Evolutionary conservation across 2,888 invertebrate species (phyloP).

Genomic region (Galeruca laticollis): DNA sequence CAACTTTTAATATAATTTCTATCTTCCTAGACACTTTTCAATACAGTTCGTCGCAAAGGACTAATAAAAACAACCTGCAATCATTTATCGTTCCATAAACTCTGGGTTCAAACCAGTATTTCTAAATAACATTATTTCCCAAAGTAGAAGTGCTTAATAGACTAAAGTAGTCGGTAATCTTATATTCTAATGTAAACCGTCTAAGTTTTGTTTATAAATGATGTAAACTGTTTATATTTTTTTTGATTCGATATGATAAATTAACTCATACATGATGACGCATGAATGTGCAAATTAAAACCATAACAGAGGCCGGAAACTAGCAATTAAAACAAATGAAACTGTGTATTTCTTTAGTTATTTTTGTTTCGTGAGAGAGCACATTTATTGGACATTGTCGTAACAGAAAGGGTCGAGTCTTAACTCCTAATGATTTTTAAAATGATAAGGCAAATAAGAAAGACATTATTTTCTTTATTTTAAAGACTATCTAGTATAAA

Average conservation of each 20-base stretch:
- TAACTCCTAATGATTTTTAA: no score
- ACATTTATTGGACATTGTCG: not conserved
- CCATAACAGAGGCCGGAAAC: slow-evolving; percentile 42
- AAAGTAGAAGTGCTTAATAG: no score
- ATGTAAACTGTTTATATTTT: not conserved
- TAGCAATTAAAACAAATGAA: slow-evolving; percentile 50
- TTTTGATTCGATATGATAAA: slow-evolving; percentile 7
- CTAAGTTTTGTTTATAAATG: not conserved
- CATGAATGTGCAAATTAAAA: slow-evolving; percentile 23
- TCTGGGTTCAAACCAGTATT: no score
- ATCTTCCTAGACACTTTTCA: no score
- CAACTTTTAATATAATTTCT: no score
- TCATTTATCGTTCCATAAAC: no score
- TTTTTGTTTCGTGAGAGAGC: slow-evolving; percentile 29
- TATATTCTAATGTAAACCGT: not conserved
- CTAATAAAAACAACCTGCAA: no score
- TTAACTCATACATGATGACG: slow-evolving; percentile 1
- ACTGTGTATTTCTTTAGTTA: slow-evolving; percentile 41
- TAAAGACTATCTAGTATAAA: no score
- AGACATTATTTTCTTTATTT: no score
- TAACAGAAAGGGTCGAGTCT: not conserved
- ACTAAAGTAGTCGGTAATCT: slow-evolving; percentile 3
- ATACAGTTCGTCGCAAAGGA: no score
- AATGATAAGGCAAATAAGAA: no score
- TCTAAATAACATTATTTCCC: no score